Base-by-base conservation (phyloP, 2,113 vertebrate species). In the Sander vitreus region DNA sequence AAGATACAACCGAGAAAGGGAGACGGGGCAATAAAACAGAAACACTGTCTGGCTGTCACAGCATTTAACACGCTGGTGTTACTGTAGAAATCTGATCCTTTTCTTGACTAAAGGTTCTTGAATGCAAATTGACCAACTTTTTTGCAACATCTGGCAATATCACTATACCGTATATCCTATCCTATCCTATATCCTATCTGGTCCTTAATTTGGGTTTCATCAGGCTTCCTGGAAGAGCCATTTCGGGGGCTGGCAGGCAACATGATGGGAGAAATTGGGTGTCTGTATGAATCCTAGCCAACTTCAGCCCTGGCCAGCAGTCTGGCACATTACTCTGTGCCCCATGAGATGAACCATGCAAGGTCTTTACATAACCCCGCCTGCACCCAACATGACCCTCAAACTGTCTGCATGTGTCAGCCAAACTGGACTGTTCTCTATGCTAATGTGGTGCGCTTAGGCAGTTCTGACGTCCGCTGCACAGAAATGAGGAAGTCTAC, bases 241-340 rank as follows among this genome's bases (percentile, higher is more conserved):
- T 76, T 55, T 72, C 25, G 2, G 39, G n/a, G 62, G 62, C 64
- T 86, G 88, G 68, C 85, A 90, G 75, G 64, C 25, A 21, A 91
- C 80, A 70, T 60, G 73, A 93, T 89, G 89, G 66, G 79, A 73
- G 76, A 90, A 92, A 93, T 77, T 87, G 85, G 66, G 85, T 90
- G 90, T 88, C 85, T 83, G 77, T 55, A 80, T 80, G 85, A 93
- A 89, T 90, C 74, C 71, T 3, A 53, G 84, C 51, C 69, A 84
- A 65, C 66, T 74, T 66, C 47, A 87, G 79, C 69, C 71, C 57
- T 78, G 75, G 77, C 58, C 45, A 47, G 76, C 63, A 85, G 69
- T 19, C 76, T 66, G 66, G 73, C 78, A 66, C 57, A 81, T 80
- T 73, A 80, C 68, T 84, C 8, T 65, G 48, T 85, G 70, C 58